Evolutionary conservation across 2,888 invertebrate genomes (phyloP).

Genomic region (Tipula unca): DNA sequence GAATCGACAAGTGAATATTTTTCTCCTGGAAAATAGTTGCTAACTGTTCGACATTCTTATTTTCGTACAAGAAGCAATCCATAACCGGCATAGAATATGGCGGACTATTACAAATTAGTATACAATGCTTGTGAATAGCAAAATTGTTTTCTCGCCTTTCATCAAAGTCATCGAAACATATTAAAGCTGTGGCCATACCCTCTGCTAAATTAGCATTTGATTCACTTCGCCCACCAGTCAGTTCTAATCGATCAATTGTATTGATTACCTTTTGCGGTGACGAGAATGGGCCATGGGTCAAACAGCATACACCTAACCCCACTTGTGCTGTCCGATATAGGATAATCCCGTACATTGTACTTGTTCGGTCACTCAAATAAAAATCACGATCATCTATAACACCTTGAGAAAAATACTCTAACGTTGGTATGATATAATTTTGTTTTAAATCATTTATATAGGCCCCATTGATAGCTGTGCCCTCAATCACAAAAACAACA

Average conservation of each 20-base stretch:
- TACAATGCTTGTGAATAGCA: constrained; percentile 41
- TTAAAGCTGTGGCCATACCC: constrained; percentile 76
- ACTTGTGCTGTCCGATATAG: constrained; percentile 81
- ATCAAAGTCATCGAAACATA: constrained; percentile 82
- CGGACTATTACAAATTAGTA: constrained; percentile 79
- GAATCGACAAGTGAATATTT: constrained; percentile 76
- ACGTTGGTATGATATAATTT: constrained; percentile 80
- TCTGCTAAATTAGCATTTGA: constrained; percentile 83
- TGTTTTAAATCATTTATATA: constrained; percentile 83
- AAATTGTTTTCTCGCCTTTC: constrained; percentile 40
- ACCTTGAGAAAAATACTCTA: constrained; percentile 88
- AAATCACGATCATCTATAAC: constrained; percentile 77
- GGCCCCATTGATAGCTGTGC: constrained; percentile 84
- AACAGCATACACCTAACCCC: constrained; percentile 67
- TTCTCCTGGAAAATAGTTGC: constrained; percentile 71
- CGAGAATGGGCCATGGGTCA: constrained; percentile 75
- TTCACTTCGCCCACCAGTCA: constrained; percentile 84
- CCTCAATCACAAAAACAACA: constrained; percentile 86
- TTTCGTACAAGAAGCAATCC: constrained; percentile 62
- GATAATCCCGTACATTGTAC: constrained; percentile 77
- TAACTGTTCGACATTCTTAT: constrained; percentile 74
- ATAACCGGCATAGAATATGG: constrained; percentile 80
- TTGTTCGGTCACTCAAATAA: constrained; percentile 58
- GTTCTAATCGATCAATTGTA: constrained; percentile 76
- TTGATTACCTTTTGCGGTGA: constrained; percentile 71